Evolutionary conservation across 2,888 invertebrate species (phyloP).

Genomic region (Polietes domitor): DNA sequence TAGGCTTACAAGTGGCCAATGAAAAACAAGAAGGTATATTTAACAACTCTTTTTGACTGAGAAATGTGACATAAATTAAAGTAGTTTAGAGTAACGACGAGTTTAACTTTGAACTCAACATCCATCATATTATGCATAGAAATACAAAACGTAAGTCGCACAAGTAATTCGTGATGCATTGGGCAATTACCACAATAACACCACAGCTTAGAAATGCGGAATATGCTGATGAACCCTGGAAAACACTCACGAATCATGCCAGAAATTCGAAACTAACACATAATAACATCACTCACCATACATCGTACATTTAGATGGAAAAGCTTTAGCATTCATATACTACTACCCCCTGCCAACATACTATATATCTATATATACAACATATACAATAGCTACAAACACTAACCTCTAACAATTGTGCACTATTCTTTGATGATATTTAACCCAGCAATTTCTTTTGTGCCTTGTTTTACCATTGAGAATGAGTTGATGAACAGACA

Average conservation of each 20-base stretch:
- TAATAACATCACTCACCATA: not conserved
- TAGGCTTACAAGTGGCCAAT: not conserved
- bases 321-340: not conserved
- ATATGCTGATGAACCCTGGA: not conserved
- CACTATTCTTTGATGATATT: constrained; percentile 16
- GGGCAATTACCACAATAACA: not conserved
- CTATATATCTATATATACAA: not conserved
- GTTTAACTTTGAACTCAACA: not conserved
- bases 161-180: not conserved
- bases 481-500: constrained; percentile 11
- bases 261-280: not conserved
- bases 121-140: not conserved
- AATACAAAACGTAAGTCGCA: not conserved
- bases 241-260: not conserved
- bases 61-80: not conserved
- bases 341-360: not conserved
- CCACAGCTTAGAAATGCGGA: not conserved
- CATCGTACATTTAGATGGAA: not conserved
- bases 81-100: not conserved
- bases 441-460: constrained; percentile 53
- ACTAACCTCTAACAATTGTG: not conserved
- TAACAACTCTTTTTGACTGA: not conserved
- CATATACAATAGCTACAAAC: not conserved
- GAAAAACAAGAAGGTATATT: not conserved
- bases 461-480: constrained; percentile 50